phyloP scores from a whole-genome alignment of 1,140 invertebrate genomes.

The Aphis gossypii region DNA sequence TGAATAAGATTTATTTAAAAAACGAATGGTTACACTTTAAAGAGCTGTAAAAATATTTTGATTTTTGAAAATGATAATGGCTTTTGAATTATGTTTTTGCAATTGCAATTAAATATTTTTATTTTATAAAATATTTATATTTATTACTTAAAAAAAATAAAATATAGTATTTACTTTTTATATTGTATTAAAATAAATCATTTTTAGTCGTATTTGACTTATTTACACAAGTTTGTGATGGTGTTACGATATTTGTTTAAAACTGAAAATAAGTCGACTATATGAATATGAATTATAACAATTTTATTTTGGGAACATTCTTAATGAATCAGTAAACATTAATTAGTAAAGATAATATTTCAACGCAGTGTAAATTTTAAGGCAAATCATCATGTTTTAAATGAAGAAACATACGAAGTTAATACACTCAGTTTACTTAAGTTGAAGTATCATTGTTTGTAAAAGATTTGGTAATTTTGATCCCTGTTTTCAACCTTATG shows the following conservation, averaged over 20 bases:
- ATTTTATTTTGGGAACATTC: neutral
- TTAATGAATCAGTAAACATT: conserved; percentile 18
- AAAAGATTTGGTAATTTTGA: neutral
- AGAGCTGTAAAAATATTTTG: neutral
- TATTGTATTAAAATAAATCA: neutral
- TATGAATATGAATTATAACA: neutral
- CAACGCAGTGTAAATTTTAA: neutral
- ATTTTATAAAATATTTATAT: too few relatives aligned
- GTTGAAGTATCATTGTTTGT: neutral
- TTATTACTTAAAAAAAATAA: neutral
- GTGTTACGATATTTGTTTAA: neutral
- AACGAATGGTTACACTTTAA: neutral
- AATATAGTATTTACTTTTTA: neutral
- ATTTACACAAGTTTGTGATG: neutral
- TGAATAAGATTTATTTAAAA: neutral
- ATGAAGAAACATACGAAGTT: neutral
- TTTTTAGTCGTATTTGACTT: neutral
- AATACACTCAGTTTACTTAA: neutral
- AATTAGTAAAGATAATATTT: neutral
- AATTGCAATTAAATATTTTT: too few relatives aligned
- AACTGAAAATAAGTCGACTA: neutral
- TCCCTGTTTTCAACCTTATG: neutral
- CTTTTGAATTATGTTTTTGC: neutral
- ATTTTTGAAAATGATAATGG: too few relatives aligned
- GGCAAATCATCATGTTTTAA: neutral